Base-by-base conservation (phyloP, 2,888 invertebrate genomes). In the Cosmopolites sordidus region DNA sequence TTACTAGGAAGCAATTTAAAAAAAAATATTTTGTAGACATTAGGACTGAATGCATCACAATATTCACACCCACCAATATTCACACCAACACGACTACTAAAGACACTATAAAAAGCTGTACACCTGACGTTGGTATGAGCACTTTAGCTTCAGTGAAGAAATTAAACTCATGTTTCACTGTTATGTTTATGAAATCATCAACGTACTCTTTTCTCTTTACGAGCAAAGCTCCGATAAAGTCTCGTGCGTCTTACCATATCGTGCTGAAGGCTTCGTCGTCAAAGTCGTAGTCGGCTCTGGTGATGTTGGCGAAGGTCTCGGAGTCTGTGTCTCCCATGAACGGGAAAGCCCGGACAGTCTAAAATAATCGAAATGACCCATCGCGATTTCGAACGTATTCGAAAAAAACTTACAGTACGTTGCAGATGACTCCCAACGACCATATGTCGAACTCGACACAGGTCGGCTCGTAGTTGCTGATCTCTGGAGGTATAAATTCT, bases 401-500 rank as follows among this genome's bases (percentile, higher is more conserved):
- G n/a, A 38, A 43, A 30, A 45, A 51, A 58, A 81, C 91, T 87
- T 76, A 94, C 92, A 95, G 74, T 55, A 94, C 89, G 69, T 95
- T 95, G 68, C 91, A 91, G 58, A 95, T 89, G 48, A 95, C 93
- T 14, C 95, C 95, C 38, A 95, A 81, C 64, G 92, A 91, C 96
- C 96, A 96, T 92, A 96, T 93, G 69, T 96, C 96, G 1, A 91
- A 87, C 49, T 87, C 82, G 6, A 86, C 83, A 43, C 87, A 86
- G 42, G 96, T 86, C 0, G 87, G 87, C 67, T 95, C 94, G 71
- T 89, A 95, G 73, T 87, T 91, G 57, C 95, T 86, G 41, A 93
- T 89, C 78, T 93, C 95, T 0, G 95, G 94, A 0, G 94, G 87
- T 62, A 93, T 88, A 68, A 95, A 96, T 72, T 95, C 94, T 0